Evolutionary conservation across 2,888 invertebrate species (phyloP).

Genomic region (Aproaerema taeniolella): DNA sequence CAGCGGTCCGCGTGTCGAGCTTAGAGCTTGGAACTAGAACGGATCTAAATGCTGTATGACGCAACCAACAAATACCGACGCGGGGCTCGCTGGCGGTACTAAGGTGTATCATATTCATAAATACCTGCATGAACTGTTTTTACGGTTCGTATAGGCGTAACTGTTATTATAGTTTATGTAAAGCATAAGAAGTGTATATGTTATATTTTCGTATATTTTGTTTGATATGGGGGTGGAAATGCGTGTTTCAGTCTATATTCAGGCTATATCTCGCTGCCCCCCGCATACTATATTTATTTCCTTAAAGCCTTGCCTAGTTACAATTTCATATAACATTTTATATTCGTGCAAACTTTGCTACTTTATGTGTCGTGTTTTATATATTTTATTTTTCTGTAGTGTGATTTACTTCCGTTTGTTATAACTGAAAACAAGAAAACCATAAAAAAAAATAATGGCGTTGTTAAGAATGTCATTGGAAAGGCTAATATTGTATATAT

Average conservation of each 20-base stretch:
- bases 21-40: too few relatives aligned
- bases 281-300: conserved; percentile 50
- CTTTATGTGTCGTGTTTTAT: conserved; percentile 68
- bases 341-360: conserved; percentile 59
- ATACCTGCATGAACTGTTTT: conserved; percentile 51
- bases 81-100: not conserved
- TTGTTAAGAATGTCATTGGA: conserved; percentile 52
- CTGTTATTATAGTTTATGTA: conserved; percentile 73
- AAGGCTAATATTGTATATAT: conserved; percentile 63
- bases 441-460: conserved; percentile 48
- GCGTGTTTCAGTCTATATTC: too few relatives aligned
- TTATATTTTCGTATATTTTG: conserved; percentile 67
- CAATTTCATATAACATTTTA: conserved; percentile 50
- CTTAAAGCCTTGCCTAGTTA: conserved; percentile 59
- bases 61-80: not conserved
- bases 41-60: too few relatives aligned
- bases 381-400: conserved; percentile 68
- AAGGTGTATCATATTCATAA: conserved; percentile 60
- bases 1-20: conserved; percentile 19
- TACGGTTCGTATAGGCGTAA: conserved; percentile 68
- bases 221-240: conserved; percentile 38
- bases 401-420: conserved; percentile 71
- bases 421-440: conserved; percentile 62
- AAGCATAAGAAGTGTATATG: conserved; percentile 71
- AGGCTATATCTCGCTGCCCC: conserved; percentile 30